Evolutionary conservation across 2,888 invertebrate genomes (phyloP), one percentile per base, ranked within the genome.

Genomic region (Corbicula japonica): DNA sequence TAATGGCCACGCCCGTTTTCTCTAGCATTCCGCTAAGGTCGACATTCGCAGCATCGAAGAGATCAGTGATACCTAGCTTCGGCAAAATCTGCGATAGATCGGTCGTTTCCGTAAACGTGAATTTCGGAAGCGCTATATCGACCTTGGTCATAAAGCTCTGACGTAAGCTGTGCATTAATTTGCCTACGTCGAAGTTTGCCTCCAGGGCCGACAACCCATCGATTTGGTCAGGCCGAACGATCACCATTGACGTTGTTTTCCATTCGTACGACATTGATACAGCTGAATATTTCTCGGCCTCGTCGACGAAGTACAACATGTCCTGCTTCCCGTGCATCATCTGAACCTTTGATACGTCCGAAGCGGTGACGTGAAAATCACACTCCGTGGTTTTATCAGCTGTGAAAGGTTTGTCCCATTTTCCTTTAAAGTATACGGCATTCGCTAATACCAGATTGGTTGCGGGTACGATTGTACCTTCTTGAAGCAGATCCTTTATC

Each of bases 401-500:
- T 50, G 62, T 50, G 35, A 80, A 80, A 32, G 68, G 80, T 46
- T 71, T 76, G 26, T 76, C 75, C 92, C 94, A 87, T 94, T 88
- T 88, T 6, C 94, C 94, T 86, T 94, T 94, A 86, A 94, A 94
- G 80, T 94, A 94, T 46, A 94, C 90, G 8, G 94, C 94, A 87
- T 94, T 94, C 44, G 94, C 91, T 12, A 94, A 80, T 18, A 94
- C 91, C 75, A 94, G 80, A 2, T 88, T 80, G 0, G 93, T 92
- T 5, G 75, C n/a, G 2, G 82, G 28, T 56, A 81, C 87, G 15
- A 94, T 84, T 8, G 87, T 79, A n/a, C 95, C 95, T 0, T 95
- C 28, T 1, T 94, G 91, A 60, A 99, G 93, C 1, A 99, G 94
- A 88, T 97, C 95, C 86, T 96, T 95, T 73, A 99, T 98, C 92